Conservation (phyloP, 2,888 invertebrate species). For the Coelogynopora nodosa region DNA sequence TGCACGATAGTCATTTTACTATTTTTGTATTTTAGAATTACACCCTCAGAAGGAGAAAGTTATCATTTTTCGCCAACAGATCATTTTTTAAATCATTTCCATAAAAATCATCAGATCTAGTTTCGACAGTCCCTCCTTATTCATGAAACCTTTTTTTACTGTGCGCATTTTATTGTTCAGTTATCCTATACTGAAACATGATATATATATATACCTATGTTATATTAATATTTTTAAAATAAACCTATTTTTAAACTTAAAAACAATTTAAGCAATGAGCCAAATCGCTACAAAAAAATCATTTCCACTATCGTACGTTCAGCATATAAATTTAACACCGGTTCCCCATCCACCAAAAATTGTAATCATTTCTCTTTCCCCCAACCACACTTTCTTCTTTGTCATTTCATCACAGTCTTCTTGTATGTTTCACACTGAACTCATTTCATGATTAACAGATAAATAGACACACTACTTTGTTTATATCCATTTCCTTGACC, state of each 20-base stretch:
- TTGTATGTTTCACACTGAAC: too few relatives aligned
- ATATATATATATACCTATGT: background rate
- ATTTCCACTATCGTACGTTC: background rate
- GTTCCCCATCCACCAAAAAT: background rate
- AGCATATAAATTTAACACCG: background rate
- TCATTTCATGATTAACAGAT: too few relatives aligned
- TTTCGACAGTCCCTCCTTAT: background rate
- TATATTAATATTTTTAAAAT: background rate
- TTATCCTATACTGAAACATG: background rate
- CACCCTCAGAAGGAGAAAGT: background rate
- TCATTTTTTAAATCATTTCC: background rate
- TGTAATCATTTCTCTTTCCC: background rate
- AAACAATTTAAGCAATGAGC: background rate
- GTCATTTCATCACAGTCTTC: background rate
- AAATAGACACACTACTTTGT: background rate
- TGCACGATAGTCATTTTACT: background rate
- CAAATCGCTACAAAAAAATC: constrained; percentile 16
- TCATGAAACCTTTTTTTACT: background rate
- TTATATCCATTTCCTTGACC: background rate
- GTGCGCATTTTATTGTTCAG: constrained; percentile 4
- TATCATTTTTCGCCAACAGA: constrained; percentile 3
- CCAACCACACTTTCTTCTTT: background rate
- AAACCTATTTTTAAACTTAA: background rate
- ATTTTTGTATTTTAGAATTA: background rate
- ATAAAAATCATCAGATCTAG: background rate